Conservation (phyloP, 2,888 invertebrate genomes). For the Cephus nigrinus region DNA sequence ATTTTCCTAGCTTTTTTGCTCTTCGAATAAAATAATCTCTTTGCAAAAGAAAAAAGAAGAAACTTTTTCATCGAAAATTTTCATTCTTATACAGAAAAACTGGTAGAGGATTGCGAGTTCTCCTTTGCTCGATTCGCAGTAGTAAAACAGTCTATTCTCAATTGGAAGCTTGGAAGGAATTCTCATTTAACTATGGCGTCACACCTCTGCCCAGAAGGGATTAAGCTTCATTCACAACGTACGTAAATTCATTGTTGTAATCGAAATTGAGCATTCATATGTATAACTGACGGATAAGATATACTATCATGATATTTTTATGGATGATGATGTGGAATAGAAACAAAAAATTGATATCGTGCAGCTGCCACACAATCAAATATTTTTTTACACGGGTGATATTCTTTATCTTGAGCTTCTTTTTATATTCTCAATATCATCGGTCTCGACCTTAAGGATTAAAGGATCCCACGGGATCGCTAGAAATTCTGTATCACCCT, state of each 20-base stretch:
- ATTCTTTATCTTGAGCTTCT: background rate
- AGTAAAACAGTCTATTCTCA: no score
- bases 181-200: background rate
- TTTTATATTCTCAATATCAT: background rate
- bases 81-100: background rate
- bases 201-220: background rate
- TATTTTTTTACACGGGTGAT: background rate
- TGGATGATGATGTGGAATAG: background rate
- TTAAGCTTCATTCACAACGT: background rate
- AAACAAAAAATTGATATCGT: background rate
- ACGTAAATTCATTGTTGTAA: background rate
- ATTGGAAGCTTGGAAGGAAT: background rate
- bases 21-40: background rate
- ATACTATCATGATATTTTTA: background rate
- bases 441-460: background rate
- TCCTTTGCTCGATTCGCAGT: no score
- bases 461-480: background rate
- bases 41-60: background rate
- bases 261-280: background rate
- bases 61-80: no score
- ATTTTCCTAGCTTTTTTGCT: background rate
- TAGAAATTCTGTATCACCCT: background rate
- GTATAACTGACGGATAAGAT: background rate
- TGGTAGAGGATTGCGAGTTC: background rate
- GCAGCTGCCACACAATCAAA: background rate